Percentiles rank a stretch among this genome's conserved stretches.
Evolutionary conservation across 2,113 vertebrate species (phyloP).

Genomic region (Halichoeres trimaculatus): DNA sequence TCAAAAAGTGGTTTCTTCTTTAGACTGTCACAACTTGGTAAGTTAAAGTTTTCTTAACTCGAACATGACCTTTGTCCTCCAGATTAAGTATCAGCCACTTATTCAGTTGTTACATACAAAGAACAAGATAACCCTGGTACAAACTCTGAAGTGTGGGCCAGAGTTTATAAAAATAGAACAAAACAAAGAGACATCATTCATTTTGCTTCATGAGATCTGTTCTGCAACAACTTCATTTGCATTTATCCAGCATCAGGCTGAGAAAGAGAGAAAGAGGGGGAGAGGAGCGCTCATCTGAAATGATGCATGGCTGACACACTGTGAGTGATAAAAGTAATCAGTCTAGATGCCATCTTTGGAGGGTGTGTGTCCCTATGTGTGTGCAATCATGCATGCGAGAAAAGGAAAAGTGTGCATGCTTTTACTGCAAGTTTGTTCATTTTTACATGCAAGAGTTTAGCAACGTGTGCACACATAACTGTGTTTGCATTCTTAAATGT

Average conservation of each 20-base stretch:
- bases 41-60: too few species aligned
- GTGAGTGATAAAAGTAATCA: slow-evolving; percentile 78
- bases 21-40: too few species aligned
- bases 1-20: too few species aligned
- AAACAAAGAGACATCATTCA: slow-evolving; percentile 74
- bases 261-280: slow-evolving; percentile 47
- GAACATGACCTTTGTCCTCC: slow-evolving; percentile 17
- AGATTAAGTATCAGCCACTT: slow-evolving; percentile 5
- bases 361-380: slow-evolving; percentile 37
- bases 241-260: slow-evolving; percentile 76
- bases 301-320: slow-evolving; percentile 74
- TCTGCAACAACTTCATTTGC: slow-evolving; percentile 80
- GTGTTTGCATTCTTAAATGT: slow-evolving; percentile 22
- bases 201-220: slow-evolving; percentile 70
- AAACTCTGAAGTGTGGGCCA: slow-evolving; percentile 22
- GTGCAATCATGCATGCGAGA: slow-evolving; percentile 1
- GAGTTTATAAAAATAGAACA: slow-evolving; percentile 29
- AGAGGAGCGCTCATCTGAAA: slow-evolving; percentile 69
- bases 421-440: slow-evolving; percentile 29
- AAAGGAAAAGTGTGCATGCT: slow-evolving; percentile 37
- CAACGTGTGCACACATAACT: slow-evolving; percentile 3
- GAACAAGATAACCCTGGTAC: slow-evolving; percentile 2
- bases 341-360: slow-evolving; percentile 71
- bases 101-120: slow-evolving; percentile 4
- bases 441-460: slow-evolving; percentile 4